Percentiles rank a stretch among this genome's conserved stretches.
Evolutionary conservation across 1,140 invertebrate genomes (phyloP).

Genomic region (Glomeris maerens): DNA sequence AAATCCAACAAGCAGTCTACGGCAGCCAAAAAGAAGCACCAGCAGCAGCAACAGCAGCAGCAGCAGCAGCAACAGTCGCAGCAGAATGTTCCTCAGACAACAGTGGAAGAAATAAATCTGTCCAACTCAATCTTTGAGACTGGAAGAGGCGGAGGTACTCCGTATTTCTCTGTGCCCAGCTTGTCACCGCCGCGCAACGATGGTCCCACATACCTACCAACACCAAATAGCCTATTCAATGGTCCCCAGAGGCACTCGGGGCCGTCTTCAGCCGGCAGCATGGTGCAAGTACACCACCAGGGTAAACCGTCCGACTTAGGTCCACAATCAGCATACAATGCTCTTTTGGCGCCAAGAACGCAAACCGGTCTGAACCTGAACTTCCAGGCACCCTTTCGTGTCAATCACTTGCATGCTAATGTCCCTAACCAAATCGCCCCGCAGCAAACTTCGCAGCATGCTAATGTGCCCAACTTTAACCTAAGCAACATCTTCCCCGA

Average conservation of each 20-base stretch:
- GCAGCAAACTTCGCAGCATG: conserved; percentile 24
- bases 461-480: conserved; percentile 31
- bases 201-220: conserved; percentile 24
- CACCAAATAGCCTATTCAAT: conserved; percentile 20
- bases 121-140: conserved; percentile 29
- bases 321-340: conserved; percentile 26
- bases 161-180: conserved; percentile 22
- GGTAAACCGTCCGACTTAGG: conserved; percentile 19
- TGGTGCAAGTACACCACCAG: conserved; percentile 24
- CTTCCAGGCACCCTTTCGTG: conserved; percentile 29
- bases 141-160: conserved; percentile 24
- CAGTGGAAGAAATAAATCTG: conserved; percentile 24
- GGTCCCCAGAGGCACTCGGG: conserved; percentile 22
- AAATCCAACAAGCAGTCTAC: conserved; percentile 19
- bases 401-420: conserved; percentile 28
- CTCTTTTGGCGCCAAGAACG: conserved; percentile 27
- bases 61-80: not conserved
- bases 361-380: conserved; percentile 32
- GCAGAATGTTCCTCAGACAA: not conserved
- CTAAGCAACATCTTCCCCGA: conserved; percentile 31
- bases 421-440: conserved; percentile 23
- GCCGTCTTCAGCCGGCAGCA: no score
- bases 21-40: conserved; percentile 3
- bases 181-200: conserved; percentile 26
- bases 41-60: conserved; percentile 7